A percentile compares a stretch with the other conserved stretches of the same genome.
These are phyloP conservation scores for Temnothorax rugatulus DNA, from an alignment of 2,888 invertebrate species.

Conservation along the genomic window DNA sequence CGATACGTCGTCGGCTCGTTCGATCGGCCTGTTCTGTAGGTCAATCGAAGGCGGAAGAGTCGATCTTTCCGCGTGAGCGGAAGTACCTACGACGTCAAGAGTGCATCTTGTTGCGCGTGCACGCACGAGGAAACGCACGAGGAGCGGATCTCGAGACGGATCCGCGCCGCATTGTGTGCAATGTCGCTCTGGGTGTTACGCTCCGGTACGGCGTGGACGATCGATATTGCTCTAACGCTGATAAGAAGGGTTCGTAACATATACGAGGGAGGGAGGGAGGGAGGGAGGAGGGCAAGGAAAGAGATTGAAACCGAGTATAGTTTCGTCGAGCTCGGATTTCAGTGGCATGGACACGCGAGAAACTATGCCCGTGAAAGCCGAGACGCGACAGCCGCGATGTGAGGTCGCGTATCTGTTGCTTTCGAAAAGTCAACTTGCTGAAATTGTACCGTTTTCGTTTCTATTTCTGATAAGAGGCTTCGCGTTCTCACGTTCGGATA, in stretches of 20 bases:
- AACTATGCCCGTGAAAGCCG: slow-evolving; percentile 14
- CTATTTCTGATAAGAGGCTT: neutral
- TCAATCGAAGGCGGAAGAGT: slow-evolving; percentile 42
- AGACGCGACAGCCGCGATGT: neutral
- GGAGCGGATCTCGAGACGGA: neutral
- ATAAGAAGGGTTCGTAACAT: slow-evolving; percentile 21
- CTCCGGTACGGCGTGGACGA: slow-evolving; percentile 41
- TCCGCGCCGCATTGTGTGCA: slow-evolving; percentile 11
- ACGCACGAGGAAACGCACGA: slow-evolving; percentile 16
- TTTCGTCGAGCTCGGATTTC: slow-evolving; percentile 23
- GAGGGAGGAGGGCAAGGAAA: neutral
- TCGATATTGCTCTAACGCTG: slow-evolving; percentile 49
- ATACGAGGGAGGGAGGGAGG: neutral
- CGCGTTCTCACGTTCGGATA: neutral
- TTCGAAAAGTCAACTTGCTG: neutral
- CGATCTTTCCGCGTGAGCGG: slow-evolving; percentile 17
- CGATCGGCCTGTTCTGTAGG: slow-evolving; percentile 24
- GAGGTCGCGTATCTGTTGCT: slow-evolving; percentile 2
- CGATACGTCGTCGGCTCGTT: slow-evolving; percentile 34
- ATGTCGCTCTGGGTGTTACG: slow-evolving; percentile 26
- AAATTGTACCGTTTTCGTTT: neutral
- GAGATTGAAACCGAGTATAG: slow-evolving; percentile 18
- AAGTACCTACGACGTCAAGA: neutral
- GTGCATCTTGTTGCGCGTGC: neutral
- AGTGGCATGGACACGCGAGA: neutral